These are phyloP conservation scores for Diogma glabrata DNA, from an alignment of 2,888 invertebrate genomes.

Conservation along the genomic window DNA sequence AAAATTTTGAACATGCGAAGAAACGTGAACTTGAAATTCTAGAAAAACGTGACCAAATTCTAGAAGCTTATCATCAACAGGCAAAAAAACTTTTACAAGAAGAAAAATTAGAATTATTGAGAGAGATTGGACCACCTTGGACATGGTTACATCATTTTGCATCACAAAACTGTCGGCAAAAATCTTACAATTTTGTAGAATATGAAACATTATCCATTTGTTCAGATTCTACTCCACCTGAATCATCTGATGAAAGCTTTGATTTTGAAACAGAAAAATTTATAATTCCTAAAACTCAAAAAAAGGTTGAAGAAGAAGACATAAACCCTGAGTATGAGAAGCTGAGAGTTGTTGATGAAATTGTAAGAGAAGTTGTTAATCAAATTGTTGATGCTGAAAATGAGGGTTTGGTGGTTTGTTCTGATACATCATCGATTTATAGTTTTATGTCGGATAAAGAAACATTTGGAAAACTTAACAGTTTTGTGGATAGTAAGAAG, in stretches of 20 bases:
- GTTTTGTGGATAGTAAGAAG: constrained; percentile 9
- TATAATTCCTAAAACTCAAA: constrained; percentile 3
- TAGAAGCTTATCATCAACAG: constrained; percentile 9
- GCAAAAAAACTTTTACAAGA: constrained; percentile 11
- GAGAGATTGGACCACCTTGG: constrained; percentile 23
- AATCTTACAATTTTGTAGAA: constrained; percentile 24
- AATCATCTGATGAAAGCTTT: constrained; percentile 18
- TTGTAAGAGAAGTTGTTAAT: constrained; percentile 12
- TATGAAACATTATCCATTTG: constrained; percentile 15
- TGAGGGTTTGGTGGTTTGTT: constrained; percentile 9
- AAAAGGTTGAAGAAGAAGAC: background rate
- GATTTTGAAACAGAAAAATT: constrained; percentile 17
- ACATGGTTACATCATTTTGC: constrained; percentile 24
- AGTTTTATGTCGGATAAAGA: constrained; percentile 14
- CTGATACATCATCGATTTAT: constrained; percentile 14
- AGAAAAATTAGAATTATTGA: constrained; percentile 20
- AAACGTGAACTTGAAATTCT: constrained; percentile 15
- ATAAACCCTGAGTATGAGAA: background rate
- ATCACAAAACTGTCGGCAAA: constrained; percentile 15
- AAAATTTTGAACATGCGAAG: constrained; percentile 16
- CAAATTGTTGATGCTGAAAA: constrained; percentile 9
- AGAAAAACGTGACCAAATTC: constrained; percentile 13
- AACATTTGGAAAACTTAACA: constrained; percentile 6
- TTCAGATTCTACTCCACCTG: constrained; percentile 17
- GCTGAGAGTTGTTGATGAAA: constrained; percentile 7